Conservation (phyloP, 2,797 vertebrate species). For the Falco biarmicus region DNA sequence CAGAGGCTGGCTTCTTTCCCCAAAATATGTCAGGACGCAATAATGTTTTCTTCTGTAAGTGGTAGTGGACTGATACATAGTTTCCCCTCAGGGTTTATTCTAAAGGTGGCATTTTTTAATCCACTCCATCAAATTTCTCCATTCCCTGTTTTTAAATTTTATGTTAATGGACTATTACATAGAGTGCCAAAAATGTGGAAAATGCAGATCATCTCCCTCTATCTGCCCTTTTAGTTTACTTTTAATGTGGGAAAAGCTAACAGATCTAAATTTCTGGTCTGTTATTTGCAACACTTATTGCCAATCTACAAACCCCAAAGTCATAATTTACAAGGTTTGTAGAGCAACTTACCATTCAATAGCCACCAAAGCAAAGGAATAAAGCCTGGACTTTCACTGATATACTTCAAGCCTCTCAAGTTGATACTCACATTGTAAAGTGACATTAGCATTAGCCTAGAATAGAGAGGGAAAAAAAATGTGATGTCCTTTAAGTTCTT, state of each 20-base stretch:
- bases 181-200: neutral
- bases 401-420: constrained; percentile 87
- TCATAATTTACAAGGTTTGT: neutral
- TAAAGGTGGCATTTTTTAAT: neutral
- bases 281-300: neutral
- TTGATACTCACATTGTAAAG: constrained; percentile 95
- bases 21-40: neutral
- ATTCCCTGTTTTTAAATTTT: neutral
- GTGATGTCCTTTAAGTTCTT: neutral
- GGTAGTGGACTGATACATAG: neutral
- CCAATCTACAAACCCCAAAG: neutral
- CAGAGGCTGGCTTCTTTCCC: neutral
- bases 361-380: constrained; percentile 86
- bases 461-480: constrained; percentile 23
- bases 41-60: neutral
- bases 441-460: constrained; percentile 91
- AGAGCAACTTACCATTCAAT: constrained; percentile 82
- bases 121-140: neutral
- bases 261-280: neutral
- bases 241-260: neutral
- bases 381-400: constrained; percentile 85
- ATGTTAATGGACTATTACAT: neutral
- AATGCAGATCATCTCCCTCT: neutral
- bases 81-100: neutral
- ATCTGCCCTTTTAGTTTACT: neutral